Conservation (phyloP, 2,797 vertebrate species). For the Morus bassanus region DNA sequence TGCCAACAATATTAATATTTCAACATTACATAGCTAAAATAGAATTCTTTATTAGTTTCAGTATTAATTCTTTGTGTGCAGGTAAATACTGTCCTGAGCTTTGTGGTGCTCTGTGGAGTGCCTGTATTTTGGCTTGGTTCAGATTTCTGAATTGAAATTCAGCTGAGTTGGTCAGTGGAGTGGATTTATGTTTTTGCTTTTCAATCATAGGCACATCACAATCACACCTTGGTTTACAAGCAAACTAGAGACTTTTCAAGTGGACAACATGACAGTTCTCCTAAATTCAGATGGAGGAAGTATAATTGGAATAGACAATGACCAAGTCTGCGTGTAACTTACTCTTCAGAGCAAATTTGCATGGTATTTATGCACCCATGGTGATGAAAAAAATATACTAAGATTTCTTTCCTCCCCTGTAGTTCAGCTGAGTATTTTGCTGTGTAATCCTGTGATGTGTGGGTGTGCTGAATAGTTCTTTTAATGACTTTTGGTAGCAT, state of each 20-base stretch:
- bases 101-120: background rate
- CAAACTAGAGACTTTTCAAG: background rate
- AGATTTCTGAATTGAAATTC: background rate
- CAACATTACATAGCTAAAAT: background rate
- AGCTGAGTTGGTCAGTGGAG: background rate
- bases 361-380: background rate
- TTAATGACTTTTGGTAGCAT: background rate
- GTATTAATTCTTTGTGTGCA: background rate
- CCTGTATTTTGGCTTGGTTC: background rate
- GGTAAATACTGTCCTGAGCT: background rate
- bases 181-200: background rate
- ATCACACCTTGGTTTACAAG: background rate
- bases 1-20: slow-evolving; percentile 48
- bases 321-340: background rate
- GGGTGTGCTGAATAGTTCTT: background rate
- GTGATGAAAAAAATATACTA: background rate
- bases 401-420: background rate
- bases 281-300: background rate
- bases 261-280: background rate
- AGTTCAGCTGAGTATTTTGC: background rate
- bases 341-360: background rate
- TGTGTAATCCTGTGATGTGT: background rate
- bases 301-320: background rate
- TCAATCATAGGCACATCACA: background rate
- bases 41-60: slow-evolving; percentile 5